Conservation (phyloP, 2,888 invertebrate genomes). For the Melolontha melolontha region DNA sequence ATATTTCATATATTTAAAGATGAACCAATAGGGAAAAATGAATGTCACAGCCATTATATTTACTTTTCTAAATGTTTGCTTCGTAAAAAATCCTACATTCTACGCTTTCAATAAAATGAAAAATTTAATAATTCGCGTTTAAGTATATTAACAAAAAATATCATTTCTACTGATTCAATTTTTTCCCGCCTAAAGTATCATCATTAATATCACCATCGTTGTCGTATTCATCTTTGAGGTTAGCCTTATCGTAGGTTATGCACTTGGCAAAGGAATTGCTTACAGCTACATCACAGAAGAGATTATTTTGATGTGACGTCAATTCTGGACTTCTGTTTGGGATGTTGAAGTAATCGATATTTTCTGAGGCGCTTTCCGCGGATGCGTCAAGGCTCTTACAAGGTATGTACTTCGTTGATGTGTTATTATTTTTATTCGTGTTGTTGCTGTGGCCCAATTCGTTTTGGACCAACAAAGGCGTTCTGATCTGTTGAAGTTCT, state of each 20-base stretch:
- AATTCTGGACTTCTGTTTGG: constrained; percentile 23
- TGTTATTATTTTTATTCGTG: constrained; percentile 38
- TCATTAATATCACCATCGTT: constrained; percentile 1
- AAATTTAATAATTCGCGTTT: too few relatives aligned
- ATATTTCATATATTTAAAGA: constrained; percentile 5
- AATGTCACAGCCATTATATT: constrained; percentile 36
- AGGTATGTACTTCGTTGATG: constrained; percentile 25
- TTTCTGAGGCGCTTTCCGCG: constrained; percentile 7
- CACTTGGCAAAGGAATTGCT: constrained; percentile 33
- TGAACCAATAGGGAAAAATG: constrained; percentile 26
- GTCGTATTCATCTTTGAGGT: constrained; percentile 16
- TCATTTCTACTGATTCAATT: constrained; percentile 1
- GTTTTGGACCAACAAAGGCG: constrained; percentile 50
- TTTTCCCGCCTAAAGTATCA: too few relatives aligned
- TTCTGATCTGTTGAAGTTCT: constrained; percentile 46
- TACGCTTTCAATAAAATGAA: too few relatives aligned
- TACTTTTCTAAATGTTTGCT: not conserved
- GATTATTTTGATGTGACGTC: constrained; percentile 32
- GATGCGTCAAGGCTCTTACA: not conserved
- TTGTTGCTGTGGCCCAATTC: constrained; percentile 43
- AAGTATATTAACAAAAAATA: too few relatives aligned
- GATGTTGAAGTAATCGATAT: constrained; percentile 26
- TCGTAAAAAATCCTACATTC: too few relatives aligned
- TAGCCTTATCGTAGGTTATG: constrained; percentile 38
- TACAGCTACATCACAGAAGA: constrained; percentile 41